A percentile compares a stretch with the other conserved stretches of the same genome.
These are phyloP conservation scores for Hybognathus amarus DNA, from an alignment of 2,797 vertebrate species.

Conservation along the genomic window DNA sequence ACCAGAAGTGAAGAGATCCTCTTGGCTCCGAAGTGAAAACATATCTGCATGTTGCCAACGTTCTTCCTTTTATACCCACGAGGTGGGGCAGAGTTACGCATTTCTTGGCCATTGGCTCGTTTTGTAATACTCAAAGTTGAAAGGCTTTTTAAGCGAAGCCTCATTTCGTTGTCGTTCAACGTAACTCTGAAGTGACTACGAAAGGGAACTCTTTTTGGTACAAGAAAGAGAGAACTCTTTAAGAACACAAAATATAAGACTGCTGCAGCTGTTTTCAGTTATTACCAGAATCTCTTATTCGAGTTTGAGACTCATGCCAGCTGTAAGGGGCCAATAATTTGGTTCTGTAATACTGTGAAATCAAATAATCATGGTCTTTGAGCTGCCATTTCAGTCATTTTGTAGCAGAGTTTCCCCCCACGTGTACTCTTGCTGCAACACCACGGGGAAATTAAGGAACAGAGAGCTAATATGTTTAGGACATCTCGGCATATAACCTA, in stretches of 20 bases:
- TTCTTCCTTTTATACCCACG: too few relatives aligned
- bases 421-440: constrained; percentile 33
- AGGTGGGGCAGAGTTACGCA: too few relatives aligned
- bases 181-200: too few relatives aligned
- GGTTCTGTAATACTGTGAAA: constrained; percentile 54
- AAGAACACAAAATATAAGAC: not conserved
- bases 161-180: too few relatives aligned
- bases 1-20: too few relatives aligned
- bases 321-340: constrained; percentile 48
- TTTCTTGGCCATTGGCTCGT: too few relatives aligned
- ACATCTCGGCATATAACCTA: constrained; percentile 31
- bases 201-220: not conserved
- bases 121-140: too few relatives aligned
- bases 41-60: too few relatives aligned
- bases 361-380: constrained; percentile 56
- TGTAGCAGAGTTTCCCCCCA: constrained; percentile 29
- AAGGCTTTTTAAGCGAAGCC: too few relatives aligned
- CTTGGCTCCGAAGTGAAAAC: too few relatives aligned
- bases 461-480: constrained; percentile 37
- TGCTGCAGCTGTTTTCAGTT: constrained; percentile 43
- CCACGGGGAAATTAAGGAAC: constrained; percentile 55
- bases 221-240: not conserved
- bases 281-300: constrained; percentile 37
- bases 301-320: constrained; percentile 23
- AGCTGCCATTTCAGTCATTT: constrained; percentile 45